Percentiles rank a stretch among this genome's conserved stretches.
phyloP scores from a whole-genome alignment of 2,888 invertebrate genomes.

The Lacanobia wlatinum region DNA sequence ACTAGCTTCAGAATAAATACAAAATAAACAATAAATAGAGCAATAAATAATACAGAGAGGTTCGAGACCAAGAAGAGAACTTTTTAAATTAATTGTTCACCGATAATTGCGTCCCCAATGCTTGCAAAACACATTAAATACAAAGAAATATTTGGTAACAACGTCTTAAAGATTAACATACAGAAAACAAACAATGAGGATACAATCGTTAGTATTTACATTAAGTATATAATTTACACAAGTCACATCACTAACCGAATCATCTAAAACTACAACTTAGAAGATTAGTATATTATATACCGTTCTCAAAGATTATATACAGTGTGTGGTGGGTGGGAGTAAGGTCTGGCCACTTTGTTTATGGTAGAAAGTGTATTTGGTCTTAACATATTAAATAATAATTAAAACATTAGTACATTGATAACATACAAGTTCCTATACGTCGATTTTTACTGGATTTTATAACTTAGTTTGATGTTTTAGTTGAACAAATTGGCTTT shows the following conservation, averaged over 20 bases:
- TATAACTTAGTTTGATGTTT: slow-evolving; percentile 52
- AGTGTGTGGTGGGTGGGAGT: slow-evolving; percentile 86
- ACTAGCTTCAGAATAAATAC: slow-evolving; percentile 37
- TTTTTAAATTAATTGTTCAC: slow-evolving; percentile 26
- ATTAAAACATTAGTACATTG: slow-evolving; percentile 57
- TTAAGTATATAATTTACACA: slow-evolving; percentile 71
- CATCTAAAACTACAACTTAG: slow-evolving; percentile 79
- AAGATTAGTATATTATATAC: slow-evolving; percentile 64
- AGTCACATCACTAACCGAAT: slow-evolving; percentile 83
- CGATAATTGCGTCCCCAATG: slow-evolving; percentile 65
- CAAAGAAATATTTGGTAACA: slow-evolving; percentile 90
- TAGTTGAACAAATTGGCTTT: slow-evolving; percentile 43
- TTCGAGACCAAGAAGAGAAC: slow-evolving; percentile 36
- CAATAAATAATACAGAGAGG: slow-evolving; percentile 45
- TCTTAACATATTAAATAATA: slow-evolving; percentile 64
- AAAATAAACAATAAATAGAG: slow-evolving; percentile 42
- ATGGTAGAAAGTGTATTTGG: slow-evolving; percentile 68
- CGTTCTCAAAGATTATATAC: slow-evolving; percentile 79
- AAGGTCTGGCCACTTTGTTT: slow-evolving; percentile 83
- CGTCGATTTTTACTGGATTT: slow-evolving; percentile 51
- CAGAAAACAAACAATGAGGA: slow-evolving; percentile 68
- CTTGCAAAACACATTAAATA: slow-evolving; percentile 80
- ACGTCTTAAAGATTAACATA: slow-evolving; percentile 80
- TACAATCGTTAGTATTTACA: slow-evolving; percentile 83
- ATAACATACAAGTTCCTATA: slow-evolving; percentile 44